phyloP scores from a whole-genome alignment of 2,113 vertebrate genomes.

The Myrmecobius fasciatus region DNA sequence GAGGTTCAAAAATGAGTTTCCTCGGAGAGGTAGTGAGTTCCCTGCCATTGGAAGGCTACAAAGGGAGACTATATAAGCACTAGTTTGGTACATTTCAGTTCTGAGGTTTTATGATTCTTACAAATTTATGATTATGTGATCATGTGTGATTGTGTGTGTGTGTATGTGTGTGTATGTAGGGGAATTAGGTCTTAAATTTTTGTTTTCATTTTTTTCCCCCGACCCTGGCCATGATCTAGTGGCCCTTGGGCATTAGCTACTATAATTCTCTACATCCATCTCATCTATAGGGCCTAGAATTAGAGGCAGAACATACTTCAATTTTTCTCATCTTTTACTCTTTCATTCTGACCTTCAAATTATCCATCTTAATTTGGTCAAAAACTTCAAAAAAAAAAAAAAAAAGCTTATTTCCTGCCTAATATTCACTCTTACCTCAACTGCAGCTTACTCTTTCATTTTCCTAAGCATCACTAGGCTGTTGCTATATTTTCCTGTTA shows the following conservation, averaged over 20 bases:
- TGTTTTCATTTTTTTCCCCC: background rate
- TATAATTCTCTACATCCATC: background rate
- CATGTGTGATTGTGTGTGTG: background rate
- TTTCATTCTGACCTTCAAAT: background rate
- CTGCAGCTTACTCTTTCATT: background rate
- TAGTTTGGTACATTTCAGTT: background rate
- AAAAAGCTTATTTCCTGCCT: background rate
- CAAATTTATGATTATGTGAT: background rate
- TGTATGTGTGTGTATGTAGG: background rate
- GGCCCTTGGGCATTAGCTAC: background rate
- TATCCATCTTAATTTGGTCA: background rate
- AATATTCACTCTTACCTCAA: background rate
- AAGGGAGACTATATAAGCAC: background rate
- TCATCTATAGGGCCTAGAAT: background rate
- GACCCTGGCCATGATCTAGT: background rate
- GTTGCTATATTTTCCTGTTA: background rate
- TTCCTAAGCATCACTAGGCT: background rate
- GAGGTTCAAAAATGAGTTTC: background rate
- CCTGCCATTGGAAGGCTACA: background rate
- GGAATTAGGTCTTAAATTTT: background rate
- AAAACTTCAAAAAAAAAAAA: background rate
- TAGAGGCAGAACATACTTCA: background rate
- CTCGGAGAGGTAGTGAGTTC: background rate
- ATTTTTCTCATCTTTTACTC: background rate
- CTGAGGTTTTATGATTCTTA: background rate